Conservation (phyloP, 2,113 vertebrate species). For the Corynorhinus townsendii region DNA sequence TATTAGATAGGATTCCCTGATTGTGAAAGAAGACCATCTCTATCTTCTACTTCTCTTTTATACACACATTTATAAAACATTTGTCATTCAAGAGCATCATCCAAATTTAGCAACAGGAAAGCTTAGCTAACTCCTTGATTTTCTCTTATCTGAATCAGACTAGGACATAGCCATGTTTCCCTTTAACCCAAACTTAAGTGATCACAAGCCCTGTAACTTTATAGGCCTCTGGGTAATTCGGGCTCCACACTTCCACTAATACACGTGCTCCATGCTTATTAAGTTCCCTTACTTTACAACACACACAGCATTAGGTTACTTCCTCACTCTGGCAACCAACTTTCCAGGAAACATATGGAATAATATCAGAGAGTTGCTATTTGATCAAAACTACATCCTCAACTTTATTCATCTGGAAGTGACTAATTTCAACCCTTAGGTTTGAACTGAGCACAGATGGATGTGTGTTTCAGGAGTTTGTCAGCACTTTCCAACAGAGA, state of each 20-base stretch:
- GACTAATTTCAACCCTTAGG: slow-evolving; percentile 30
- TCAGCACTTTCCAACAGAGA: background rate
- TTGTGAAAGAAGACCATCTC: background rate
- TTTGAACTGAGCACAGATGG: background rate
- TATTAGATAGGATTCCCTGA: background rate
- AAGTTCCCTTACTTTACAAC: slow-evolving; percentile 29
- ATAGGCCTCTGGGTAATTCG: background rate
- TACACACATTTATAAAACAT: background rate
- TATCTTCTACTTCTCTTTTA: background rate
- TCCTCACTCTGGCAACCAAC: slow-evolving; percentile 39
- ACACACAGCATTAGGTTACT: slow-evolving; percentile 32
- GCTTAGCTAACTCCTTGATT: background rate
- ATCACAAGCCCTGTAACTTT: background rate
- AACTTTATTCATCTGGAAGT: slow-evolving; percentile 47
- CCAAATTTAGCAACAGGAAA: background rate
- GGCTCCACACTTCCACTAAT: background rate
- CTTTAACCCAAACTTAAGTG: background rate
- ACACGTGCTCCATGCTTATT: background rate
- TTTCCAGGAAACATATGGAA: slow-evolving; percentile 67
- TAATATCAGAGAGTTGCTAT: slow-evolving; percentile 29
- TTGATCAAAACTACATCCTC: slow-evolving; percentile 55
- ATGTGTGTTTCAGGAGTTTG: background rate
- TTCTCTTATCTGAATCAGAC: slow-evolving; percentile 10
- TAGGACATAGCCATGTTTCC: background rate
- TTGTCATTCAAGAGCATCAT: slow-evolving; percentile 5